Conservation (phyloP, 2,113 vertebrate species). For the Pampusana beccarii region DNA sequence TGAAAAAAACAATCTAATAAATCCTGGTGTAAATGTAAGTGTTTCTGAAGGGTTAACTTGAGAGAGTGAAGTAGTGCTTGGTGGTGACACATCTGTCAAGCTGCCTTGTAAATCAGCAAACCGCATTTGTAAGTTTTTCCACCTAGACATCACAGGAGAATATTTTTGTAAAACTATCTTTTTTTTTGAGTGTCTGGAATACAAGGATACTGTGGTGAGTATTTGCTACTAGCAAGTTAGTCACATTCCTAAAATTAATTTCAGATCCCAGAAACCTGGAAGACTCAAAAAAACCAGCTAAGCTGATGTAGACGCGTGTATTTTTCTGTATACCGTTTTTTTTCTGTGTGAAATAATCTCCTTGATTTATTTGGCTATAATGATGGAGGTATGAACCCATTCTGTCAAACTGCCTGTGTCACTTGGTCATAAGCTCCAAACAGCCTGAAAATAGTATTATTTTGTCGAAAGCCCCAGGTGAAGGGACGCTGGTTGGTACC, state of each 20-base stretch:
- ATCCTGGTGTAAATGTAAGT: rapidly evolving
- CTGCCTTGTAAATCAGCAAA: background rate
- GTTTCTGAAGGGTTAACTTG: background rate
- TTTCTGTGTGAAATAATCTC: conserved; percentile 7
- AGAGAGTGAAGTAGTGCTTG: background rate
- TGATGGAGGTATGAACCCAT: conserved; percentile 57
- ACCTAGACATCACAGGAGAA: background rate
- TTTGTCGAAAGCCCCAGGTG: conserved; percentile 52
- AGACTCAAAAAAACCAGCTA: background rate
- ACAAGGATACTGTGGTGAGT: background rate
- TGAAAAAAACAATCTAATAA: background rate
- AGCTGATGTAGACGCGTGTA: background rate
- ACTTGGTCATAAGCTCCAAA: background rate
- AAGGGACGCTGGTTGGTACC: conserved; percentile 33
- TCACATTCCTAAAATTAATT: background rate
- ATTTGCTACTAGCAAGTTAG: background rate
- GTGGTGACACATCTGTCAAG: background rate
- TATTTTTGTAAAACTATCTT: background rate
- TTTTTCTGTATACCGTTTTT: background rate
- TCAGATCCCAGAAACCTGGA: background rate
- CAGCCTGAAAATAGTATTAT: conserved; percentile 43
- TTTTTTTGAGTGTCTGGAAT: background rate
- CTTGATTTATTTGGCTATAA: conserved; percentile 13
- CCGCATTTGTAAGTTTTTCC: conserved; percentile 6
- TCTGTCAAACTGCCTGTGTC: conserved; percentile 57